phyloP scores from a whole-genome alignment of 2,888 invertebrate genomes.

The Idaea straminata region DNA sequence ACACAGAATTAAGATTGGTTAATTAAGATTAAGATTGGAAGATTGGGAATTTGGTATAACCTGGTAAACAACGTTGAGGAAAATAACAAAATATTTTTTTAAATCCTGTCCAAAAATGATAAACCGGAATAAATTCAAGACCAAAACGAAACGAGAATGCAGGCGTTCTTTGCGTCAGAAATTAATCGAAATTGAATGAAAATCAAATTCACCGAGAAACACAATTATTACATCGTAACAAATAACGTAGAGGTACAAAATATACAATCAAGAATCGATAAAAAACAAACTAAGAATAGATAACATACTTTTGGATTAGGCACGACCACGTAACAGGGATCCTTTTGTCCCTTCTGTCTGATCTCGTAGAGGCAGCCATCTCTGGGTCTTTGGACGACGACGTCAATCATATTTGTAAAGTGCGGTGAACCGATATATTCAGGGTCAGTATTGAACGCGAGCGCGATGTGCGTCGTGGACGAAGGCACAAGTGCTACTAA shows the following conservation, averaged over 20 bases:
- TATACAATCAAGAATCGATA: too few relatives aligned
- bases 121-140: constrained; percentile 4
- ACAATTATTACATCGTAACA: too few relatives aligned
- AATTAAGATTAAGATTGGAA: too few relatives aligned
- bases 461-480: constrained; percentile 41
- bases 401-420: constrained; percentile 64
- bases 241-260: too few relatives aligned
- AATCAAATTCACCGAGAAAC: too few relatives aligned
- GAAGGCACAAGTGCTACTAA: constrained; percentile 49
- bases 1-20: too few relatives aligned
- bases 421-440: constrained; percentile 39
- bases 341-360: constrained; percentile 82
- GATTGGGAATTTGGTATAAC: too few relatives aligned
- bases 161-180: not conserved
- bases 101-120: too few relatives aligned
- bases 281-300: not conserved
- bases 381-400: constrained; percentile 65
- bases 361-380: constrained; percentile 84
- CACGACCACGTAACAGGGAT: constrained; percentile 85
- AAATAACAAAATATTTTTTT: too few relatives aligned
- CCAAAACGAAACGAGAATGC: constrained; percentile 6
- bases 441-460: constrained; percentile 34
- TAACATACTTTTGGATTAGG: constrained; percentile 83
- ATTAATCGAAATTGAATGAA: too few relatives aligned
- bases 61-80: too few relatives aligned